A percentile compares a stretch with the other conserved stretches of the same genome.
phyloP scores from a whole-genome alignment of 2,888 invertebrate species.

The Spilarctia lutea region DNA sequence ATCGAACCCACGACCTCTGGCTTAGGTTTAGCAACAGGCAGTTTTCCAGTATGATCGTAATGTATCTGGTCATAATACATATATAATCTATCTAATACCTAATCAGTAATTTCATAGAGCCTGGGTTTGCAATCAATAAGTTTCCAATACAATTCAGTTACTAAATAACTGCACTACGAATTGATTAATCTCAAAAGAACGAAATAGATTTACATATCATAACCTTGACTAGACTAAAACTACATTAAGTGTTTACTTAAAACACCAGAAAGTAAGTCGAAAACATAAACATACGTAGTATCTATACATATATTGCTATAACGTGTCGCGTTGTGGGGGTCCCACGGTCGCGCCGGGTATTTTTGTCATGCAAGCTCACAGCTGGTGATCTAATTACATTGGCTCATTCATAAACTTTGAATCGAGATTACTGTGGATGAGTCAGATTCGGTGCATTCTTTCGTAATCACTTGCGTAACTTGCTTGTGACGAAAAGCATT shows the following conservation, averaged over 20 bases:
- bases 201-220: background rate
- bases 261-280: slow-evolving; percentile 27
- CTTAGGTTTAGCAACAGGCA: too few relatives aligned
- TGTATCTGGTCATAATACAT: background rate
- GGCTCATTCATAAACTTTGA: slow-evolving; percentile 43
- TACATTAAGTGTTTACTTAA: slow-evolving; percentile 14
- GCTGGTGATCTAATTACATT: slow-evolving; percentile 45
- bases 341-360: slow-evolving; percentile 38
- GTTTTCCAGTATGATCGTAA: too few relatives aligned
- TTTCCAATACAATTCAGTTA: background rate
- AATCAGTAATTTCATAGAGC: background rate
- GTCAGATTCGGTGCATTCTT: slow-evolving; percentile 12
- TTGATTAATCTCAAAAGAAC: slow-evolving; percentile 7
- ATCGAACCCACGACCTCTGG: too few relatives aligned
- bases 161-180: background rate
- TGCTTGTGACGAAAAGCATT: background rate
- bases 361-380: slow-evolving; percentile 44
- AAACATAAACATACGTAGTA: slow-evolving; percentile 32
- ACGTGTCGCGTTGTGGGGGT: slow-evolving; percentile 40
- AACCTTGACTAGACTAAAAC: slow-evolving; percentile 18
- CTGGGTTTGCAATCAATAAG: too few relatives aligned
- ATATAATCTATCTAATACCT: background rate
- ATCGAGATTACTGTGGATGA: slow-evolving; percentile 18
- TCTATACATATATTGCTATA: slow-evolving; percentile 20
- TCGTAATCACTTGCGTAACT: slow-evolving; percentile 9